Percentiles rank a stretch among this genome's conserved stretches.
Evolutionary conservation across 2,888 invertebrate species (phyloP).

Genomic region (Eristalinus sepulchralis): DNA sequence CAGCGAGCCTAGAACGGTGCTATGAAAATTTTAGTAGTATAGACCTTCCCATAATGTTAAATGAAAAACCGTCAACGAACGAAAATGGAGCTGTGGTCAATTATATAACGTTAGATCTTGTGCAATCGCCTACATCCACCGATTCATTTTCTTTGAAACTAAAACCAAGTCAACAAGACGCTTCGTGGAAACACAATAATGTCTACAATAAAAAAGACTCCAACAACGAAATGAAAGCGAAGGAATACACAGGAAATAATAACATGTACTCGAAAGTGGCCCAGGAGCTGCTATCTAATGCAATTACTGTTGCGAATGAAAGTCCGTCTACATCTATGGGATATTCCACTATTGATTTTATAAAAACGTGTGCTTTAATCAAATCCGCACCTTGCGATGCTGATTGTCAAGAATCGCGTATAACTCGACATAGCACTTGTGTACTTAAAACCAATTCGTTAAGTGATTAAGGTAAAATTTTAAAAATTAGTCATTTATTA

Average conservation of each 20-base stretch:
- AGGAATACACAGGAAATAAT: conserved; percentile 39
- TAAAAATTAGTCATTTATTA: no score
- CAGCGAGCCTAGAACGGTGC: conserved; percentile 74
- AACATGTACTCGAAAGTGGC: conserved; percentile 7
- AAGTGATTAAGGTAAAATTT: not conserved
- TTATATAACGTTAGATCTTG: conserved; percentile 80
- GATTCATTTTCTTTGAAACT: conserved; percentile 69
- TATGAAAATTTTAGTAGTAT: conserved; percentile 78
- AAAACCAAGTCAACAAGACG: conserved; percentile 34
- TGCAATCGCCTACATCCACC: conserved; percentile 78
- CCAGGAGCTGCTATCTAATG: conserved; percentile 19
- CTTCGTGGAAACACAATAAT: conserved; percentile 1
- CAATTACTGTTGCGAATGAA: not conserved
- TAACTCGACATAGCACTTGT: conserved; percentile 90
- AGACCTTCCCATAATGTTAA: conserved; percentile 74
- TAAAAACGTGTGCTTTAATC: conserved; percentile 94
- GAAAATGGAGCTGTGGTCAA: conserved; percentile 75
- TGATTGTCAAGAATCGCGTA: conserved; percentile 88
- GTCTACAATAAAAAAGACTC: conserved; percentile 31
- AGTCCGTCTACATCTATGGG: conserved; percentile 81
- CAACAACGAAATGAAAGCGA: conserved; percentile 30
- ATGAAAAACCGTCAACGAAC: conserved; percentile 48
- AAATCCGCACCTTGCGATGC: conserved; percentile 88
- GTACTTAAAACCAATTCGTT: conserved; percentile 82
- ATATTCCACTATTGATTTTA: conserved; percentile 96